A percentile compares a stretch with the other conserved stretches of the same genome.
Conservation (phyloP, 1,140 invertebrate species). For the Orchesella cincta region DNA sequence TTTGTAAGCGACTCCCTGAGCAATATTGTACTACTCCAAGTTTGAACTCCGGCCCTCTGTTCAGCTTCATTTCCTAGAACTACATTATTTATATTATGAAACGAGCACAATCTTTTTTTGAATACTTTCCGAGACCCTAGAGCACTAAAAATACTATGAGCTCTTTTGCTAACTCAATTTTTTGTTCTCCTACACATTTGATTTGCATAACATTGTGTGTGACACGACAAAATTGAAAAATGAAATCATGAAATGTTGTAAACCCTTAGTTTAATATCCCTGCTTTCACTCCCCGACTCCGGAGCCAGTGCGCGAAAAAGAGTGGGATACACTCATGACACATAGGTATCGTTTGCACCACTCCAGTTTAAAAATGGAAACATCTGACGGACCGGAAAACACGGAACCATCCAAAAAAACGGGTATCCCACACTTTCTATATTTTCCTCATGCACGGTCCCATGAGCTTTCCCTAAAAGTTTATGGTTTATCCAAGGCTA, state of each 20-base stretch:
- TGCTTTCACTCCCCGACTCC: not conserved
- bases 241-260: not conserved
- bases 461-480: not conserved
- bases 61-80: too few species aligned
- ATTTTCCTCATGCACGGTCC: conserved; percentile 3
- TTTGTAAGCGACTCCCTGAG: too few species aligned
- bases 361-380: not conserved
- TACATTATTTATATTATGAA: too few species aligned
- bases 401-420: not conserved
- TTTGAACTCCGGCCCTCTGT: too few species aligned
- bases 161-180: not conserved
- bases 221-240: conserved; percentile 9
- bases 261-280: not conserved
- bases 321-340: not conserved
- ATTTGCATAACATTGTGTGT: conserved; percentile 18
- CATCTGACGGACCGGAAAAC: not conserved
- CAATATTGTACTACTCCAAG: too few species aligned
- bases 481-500: not conserved
- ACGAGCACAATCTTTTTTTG: too few species aligned
- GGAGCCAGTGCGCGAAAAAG: not conserved
- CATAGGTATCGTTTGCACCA: not conserved
- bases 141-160: too few species aligned
- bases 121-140: too few species aligned
- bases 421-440: not conserved
- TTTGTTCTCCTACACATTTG: not conserved